A percentile compares a stretch with the other conserved stretches of the same genome.
phyloP scores from a whole-genome alignment of 1,140 invertebrate genomes.

The Musca vetustissima region DNA sequence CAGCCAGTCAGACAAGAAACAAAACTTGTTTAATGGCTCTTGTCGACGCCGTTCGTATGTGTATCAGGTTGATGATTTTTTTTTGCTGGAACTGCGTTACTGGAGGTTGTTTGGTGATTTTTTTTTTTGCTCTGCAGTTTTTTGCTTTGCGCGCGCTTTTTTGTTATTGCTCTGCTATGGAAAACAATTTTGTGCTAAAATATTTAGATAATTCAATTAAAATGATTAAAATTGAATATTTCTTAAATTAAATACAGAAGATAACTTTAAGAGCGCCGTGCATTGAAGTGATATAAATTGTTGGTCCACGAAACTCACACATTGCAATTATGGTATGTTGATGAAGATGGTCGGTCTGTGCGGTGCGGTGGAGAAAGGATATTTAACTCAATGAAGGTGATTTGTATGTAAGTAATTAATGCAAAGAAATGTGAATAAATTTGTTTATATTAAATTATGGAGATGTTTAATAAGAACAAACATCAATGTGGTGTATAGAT shows the following conservation, averaged over 20 bases:
- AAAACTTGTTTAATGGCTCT: slow-evolving; percentile 2
- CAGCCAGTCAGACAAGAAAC: background rate
- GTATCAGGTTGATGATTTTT: background rate
- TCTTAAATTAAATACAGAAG: slow-evolving; percentile 16
- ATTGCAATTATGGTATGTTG: no score
- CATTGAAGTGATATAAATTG: background rate
- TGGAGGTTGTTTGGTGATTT: no score
- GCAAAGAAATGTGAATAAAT: no score
- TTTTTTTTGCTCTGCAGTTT: background rate
- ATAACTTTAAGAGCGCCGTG: no score
- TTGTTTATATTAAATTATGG: no score
- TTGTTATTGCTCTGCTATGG: background rate
- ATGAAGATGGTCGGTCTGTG: no score
- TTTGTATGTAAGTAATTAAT: no score
- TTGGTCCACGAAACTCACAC: background rate
- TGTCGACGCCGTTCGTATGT: background rate
- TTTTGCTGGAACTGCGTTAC: no score
- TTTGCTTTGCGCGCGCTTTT: background rate
- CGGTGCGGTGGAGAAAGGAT: no score
- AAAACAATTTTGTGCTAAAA: slow-evolving; percentile 7
- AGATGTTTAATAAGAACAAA: no score
- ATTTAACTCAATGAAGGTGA: no score
- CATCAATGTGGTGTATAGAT: no score
- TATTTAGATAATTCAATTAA: slow-evolving; percentile 18
- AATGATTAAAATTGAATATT: slow-evolving; percentile 23